A percentile compares a stretch with the other conserved stretches of the same genome.
These are phyloP conservation scores for Drosophila lacicola DNA, from an alignment of 2,888 invertebrate genomes.

Conservation along the genomic window DNA sequence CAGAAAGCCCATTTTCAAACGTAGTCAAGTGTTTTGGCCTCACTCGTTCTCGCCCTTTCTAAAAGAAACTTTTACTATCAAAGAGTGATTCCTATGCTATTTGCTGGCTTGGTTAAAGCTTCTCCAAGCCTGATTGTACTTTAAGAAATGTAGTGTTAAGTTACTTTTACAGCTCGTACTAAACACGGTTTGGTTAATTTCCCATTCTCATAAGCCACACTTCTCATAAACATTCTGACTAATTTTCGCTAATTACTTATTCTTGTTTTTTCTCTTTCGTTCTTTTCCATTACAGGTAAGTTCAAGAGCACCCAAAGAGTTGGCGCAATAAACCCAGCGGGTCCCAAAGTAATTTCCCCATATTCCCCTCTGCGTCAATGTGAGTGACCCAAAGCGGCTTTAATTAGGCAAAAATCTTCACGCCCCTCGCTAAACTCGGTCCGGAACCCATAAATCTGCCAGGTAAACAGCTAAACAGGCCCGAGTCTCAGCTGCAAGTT, in stretches of 20 bases:
- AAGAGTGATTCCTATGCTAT: background rate
- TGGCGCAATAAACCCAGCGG: conserved; percentile 42
- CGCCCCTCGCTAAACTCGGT: conserved; percentile 51
- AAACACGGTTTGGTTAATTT: conserved; percentile 27
- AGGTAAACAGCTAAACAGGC: conserved; percentile 49
- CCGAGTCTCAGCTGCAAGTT: conserved; percentile 45
- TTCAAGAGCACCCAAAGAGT: conserved; percentile 39
- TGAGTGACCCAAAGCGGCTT: conserved; percentile 57
- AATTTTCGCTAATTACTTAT: conserved; percentile 75
- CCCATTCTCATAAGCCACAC: conserved; percentile 49
- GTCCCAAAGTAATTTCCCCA: conserved; percentile 32
- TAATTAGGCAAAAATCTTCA: conserved; percentile 69
- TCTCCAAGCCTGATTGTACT: conserved; percentile 9
- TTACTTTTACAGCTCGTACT: conserved; percentile 5
- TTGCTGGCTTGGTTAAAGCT: conserved; percentile 2
- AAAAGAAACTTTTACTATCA: background rate
- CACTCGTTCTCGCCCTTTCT: no score
- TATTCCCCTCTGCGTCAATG: conserved; percentile 7
- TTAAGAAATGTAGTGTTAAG: conserved; percentile 8
- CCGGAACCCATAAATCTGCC: conserved; percentile 51
- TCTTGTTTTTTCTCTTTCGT: conserved; percentile 34
- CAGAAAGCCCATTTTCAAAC: no score
- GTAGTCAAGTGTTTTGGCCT: no score
- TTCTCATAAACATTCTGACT: conserved; percentile 48
- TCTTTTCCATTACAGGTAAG: conserved; percentile 72